Conservation (phyloP, 1,140 invertebrate genomes). For the Parapsyche elsis region DNA sequence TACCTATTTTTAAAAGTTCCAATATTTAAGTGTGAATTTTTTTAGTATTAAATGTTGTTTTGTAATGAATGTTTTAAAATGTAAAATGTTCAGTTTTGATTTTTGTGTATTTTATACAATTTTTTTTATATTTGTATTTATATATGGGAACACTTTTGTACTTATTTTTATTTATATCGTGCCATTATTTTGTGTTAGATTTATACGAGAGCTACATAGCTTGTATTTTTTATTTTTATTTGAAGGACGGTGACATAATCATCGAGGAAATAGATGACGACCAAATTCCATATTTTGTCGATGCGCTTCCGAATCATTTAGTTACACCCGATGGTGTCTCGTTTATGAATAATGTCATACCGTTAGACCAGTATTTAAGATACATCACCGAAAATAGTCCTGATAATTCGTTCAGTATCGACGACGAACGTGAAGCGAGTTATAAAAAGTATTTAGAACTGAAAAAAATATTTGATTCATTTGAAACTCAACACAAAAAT, state of each 20-base stretch:
- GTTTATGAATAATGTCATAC: conserved; percentile 37
- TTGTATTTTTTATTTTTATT: conserved; percentile 62
- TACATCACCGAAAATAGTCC: conserved; percentile 21
- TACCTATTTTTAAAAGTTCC: too few species aligned
- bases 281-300: conserved; percentile 62
- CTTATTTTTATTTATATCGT: conserved; percentile 13
- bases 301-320: conserved; percentile 55
- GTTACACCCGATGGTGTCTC: conserved; percentile 25
- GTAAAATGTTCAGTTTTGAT: conserved; percentile 26
- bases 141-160: conserved; percentile 4
- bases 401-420: background rate
- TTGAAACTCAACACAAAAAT: conserved; percentile 7
- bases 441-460: conserved; percentile 51
- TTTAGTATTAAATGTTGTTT: conserved; percentile 19
- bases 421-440: conserved; percentile 25
- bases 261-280: conserved; percentile 66
- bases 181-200: conserved; percentile 19
- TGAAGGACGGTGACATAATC: conserved; percentile 67
- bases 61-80: conserved; percentile 29
- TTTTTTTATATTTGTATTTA: conserved; percentile 5
- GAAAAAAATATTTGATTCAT: conserved; percentile 49
- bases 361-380: conserved; percentile 45
- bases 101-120: conserved; percentile 5
- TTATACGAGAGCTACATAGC: conserved; percentile 29
- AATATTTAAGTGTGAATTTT: background rate